These are phyloP conservation scores for Thereva nobilitata DNA, from an alignment of 2,888 invertebrate species.

Conservation along the genomic window DNA sequence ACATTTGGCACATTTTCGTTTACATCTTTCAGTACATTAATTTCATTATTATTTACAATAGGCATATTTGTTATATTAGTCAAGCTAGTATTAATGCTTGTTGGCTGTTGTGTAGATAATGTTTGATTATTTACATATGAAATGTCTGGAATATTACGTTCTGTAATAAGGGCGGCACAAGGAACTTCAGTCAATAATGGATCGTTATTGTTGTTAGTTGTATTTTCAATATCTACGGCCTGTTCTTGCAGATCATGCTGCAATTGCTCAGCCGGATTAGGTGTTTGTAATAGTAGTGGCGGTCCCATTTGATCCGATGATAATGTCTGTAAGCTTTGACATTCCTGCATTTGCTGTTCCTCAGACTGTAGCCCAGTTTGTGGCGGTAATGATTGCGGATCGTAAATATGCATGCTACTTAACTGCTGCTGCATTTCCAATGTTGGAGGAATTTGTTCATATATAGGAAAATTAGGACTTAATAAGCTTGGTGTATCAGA, in stretches of 20 bases:
- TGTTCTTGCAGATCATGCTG: slow-evolving; percentile 17
- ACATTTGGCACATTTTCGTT: slow-evolving; percentile 39
- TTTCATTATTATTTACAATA: slow-evolving; percentile 6
- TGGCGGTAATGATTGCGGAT: slow-evolving; percentile 45
- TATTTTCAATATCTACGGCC: slow-evolving; percentile 12
- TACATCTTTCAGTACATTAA: slow-evolving; percentile 20
- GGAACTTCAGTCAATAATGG: slow-evolving; percentile 26
- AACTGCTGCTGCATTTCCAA: slow-evolving; percentile 55
- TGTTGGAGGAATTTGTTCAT: slow-evolving; percentile 46
- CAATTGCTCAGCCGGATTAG: slow-evolving; percentile 15
- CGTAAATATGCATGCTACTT: slow-evolving; percentile 55
- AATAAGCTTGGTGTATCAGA: slow-evolving; percentile 55
- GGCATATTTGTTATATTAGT: slow-evolving; percentile 5
- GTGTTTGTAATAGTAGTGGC: slow-evolving; percentile 17
- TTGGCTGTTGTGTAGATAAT: background rate
- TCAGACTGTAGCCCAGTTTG: slow-evolving; percentile 27
- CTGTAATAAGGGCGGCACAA: slow-evolving; percentile 13
- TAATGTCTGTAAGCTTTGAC: slow-evolving; percentile 25
- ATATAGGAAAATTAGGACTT: slow-evolving; percentile 49
- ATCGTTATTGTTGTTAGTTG: slow-evolving; percentile 14
- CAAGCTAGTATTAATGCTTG: background rate
- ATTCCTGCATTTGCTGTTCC: slow-evolving; percentile 23
- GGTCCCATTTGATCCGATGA: slow-evolving; percentile 21
- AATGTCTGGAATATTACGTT: slow-evolving; percentile 12
- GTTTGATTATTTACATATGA: slow-evolving; percentile 18